Evolutionary conservation across 2,113 vertebrate genomes (phyloP).

Genomic region (Lota lota): DNA sequence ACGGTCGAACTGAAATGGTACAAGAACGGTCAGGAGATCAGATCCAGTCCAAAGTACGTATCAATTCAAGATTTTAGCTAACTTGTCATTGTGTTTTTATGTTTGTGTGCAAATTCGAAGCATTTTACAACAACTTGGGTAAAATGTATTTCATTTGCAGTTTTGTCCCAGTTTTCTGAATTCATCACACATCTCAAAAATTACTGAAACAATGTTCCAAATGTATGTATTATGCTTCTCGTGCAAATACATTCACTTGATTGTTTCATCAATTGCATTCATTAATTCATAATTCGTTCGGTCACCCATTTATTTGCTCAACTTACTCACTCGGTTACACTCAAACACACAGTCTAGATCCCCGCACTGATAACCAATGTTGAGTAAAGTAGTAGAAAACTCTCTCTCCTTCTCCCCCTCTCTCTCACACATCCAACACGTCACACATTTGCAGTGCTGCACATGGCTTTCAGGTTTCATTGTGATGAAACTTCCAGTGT

Average conservation of each 20-base stretch:
- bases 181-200: constrained; percentile 18
- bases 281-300: background rate
- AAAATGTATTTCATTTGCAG: constrained; percentile 60
- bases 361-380: constrained; percentile 55
- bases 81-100: constrained; percentile 3
- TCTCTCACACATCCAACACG: background rate
- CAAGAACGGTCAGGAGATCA: constrained; percentile 97
- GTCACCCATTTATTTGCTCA: background rate
- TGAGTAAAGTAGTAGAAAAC: constrained; percentile 25
- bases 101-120: constrained; percentile 49
- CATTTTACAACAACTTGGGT: constrained; percentile 25
- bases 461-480: constrained; percentile 42
- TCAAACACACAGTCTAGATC: background rate
- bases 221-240: constrained; percentile 7
- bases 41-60: constrained; percentile 92
- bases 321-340: background rate
- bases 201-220: constrained; percentile 51
- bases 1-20: constrained; percentile 98
- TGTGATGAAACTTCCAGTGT: constrained; percentile 45
- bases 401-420: constrained; percentile 9
- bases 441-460: constrained; percentile 20
- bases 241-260: background rate
- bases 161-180: constrained; percentile 2
- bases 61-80: background rate
- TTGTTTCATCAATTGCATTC: background rate